Evolutionary conservation across 2,113 vertebrate species (phyloP), one percentile per base, ranked within the genome.

Genomic region (Oenanthe melanoleuca): DNA sequence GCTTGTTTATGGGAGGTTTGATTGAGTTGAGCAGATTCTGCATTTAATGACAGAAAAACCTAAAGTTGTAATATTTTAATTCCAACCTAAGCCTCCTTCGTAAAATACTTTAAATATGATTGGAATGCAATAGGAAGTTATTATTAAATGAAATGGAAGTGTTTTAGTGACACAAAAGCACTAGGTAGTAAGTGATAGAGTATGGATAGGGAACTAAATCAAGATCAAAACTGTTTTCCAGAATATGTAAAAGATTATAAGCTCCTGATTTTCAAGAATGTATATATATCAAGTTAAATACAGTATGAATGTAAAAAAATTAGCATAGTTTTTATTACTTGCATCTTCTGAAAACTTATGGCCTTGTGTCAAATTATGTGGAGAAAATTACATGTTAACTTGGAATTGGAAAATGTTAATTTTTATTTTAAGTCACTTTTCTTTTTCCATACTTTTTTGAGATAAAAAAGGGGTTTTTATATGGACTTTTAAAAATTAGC

Each of bases 11-110:
- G 57, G 45, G 65, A 72, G 33, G 45, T 29, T 33, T 91, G 89
- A 95, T 85, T 92, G 63, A 80, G 42, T 87, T 94, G 74, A 89
- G 26, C 89, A 79, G 50, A 80, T 75, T 89, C 57, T 77, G 77
- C 66, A 87, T 82, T 88, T 81, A 95, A 91, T 60, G 89, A 88
- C 79, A 89, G 80, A 94, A 89, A 65, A 95, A 63, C 0, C 0
- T 81, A 75, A 87, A 88, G 63, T 50, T 85, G 47, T 60, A 93
- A 67, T 95, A 95, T 85, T 95, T 92, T 88, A 85, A 81, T 93
- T 95, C 63, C 55, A 49, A 5, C 59, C 31, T 59, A 69, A 75
- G 34, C 29, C 34, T 89, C 22, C 70, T 86, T 69, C 6, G 18
- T 69, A 70, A 78, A 95, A 70, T 88, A 69, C 42, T 90, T 82